Evolutionary conservation across 2,888 invertebrate species (phyloP), one percentile per base, ranked within the genome.

Genomic region (Neocrepidodera transversa): DNA sequence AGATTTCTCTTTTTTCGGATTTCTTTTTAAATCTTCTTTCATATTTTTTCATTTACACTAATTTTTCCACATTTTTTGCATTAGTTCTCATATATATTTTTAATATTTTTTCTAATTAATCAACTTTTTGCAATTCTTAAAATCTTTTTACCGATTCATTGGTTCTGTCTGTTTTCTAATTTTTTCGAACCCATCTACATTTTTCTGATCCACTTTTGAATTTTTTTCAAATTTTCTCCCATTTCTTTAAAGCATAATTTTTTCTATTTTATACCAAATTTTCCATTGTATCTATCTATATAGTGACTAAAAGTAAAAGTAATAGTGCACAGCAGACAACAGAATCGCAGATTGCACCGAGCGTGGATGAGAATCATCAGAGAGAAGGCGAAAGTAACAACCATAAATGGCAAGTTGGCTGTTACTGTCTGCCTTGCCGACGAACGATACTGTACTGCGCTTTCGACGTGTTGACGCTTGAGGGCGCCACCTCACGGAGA

Each of bases 301-400:
- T 62, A 51, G 55, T 49, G 54, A 65, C 18, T 62, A 66, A 68
- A 66, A 68, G 68, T 63, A 68, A 68, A 66, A 66, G 68, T 63
- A 59, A 60, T 63, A 61, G 61, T 62, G 26, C 20, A 45, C 6
- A 26, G 17, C 17, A 17, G 8, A 26, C 45, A 42, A 45, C 23
- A 45, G 42, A 8, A n/a, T n/a, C n/a, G 17, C 42, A 13, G 7
- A 45, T 38, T n/a, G 38, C 13, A 38, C 10, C 13, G 17, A 38
- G 17, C 35, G 35, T 35, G 7, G 35, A 35, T 35, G 30, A 52
- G 30, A 53, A 36, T 20, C 23, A 57, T 57, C n/a, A n/a, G 45
- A 63, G 66, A 64, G 66, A 64, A 66, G 67, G 69, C 63, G 71
- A 69, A 71, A 69, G 69, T 69, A 68, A 68, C 65, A 62, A 58